phyloP scores from a whole-genome alignment of 2,888 invertebrate genomes.

The Plusia festucae region DNA sequence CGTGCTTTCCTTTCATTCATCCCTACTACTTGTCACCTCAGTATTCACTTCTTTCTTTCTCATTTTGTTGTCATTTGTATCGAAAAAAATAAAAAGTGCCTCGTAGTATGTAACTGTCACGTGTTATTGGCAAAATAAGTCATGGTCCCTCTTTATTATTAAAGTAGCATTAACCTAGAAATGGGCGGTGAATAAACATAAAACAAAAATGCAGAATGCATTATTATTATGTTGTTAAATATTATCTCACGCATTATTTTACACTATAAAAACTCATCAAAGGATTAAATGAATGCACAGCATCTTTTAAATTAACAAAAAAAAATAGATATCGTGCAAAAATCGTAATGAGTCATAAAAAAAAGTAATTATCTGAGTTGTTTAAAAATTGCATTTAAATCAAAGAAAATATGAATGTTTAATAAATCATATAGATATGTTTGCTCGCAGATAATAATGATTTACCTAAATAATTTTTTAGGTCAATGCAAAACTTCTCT shows the following conservation, averaged over 20 bases:
- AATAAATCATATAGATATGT: too few species aligned
- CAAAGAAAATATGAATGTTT: neutral
- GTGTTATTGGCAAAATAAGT: neutral
- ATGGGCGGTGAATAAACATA: neutral
- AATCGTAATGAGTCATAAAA: neutral
- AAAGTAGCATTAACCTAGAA: neutral
- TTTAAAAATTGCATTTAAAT: neutral
- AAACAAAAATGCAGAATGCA: neutral
- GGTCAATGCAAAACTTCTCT: neutral
- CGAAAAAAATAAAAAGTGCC: too few species aligned
- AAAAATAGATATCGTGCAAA: neutral
- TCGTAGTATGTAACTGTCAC: too few species aligned
- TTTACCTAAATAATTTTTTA: conserved; percentile 2
- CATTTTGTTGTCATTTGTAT: too few species aligned
- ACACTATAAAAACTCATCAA: neutral
- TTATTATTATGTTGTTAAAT: too few species aligned
- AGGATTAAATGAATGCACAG: neutral
- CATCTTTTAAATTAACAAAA: neutral
- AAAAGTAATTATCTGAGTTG: neutral
- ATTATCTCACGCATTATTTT: too few species aligned
- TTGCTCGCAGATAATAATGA: neutral
- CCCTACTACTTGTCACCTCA: too few species aligned
- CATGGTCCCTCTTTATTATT: neutral
- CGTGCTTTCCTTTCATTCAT: too few species aligned
- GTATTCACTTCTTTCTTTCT: too few species aligned